These are phyloP conservation scores for Liposcelis brunnea DNA, from an alignment of 2,888 invertebrate species.

Conservation along the genomic window DNA sequence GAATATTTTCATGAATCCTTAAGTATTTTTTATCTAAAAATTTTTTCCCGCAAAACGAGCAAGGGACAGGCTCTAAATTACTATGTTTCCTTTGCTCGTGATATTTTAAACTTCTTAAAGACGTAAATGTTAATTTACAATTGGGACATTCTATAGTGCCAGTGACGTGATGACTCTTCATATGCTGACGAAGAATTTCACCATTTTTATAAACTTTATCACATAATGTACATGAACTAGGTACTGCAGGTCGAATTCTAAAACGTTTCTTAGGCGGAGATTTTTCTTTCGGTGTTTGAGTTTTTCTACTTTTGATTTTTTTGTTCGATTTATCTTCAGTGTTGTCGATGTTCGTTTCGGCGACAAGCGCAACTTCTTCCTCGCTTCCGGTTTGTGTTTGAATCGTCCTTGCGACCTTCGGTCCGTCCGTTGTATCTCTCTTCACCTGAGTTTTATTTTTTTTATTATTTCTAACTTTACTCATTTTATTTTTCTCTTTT, in stretches of 20 bases:
- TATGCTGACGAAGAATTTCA: constrained; percentile 3
- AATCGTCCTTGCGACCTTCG: neutral
- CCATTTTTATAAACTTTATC: constrained; percentile 5
- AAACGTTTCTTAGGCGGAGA: neutral
- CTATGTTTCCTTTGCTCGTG: constrained; percentile 6
- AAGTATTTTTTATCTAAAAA: constrained; percentile 8
- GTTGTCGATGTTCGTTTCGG: too few relatives aligned
- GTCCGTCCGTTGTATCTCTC: neutral
- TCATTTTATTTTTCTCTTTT: neutral
- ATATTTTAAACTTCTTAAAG: constrained; percentile 4
- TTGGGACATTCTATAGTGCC: constrained; percentile 3
- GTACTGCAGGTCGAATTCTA: constrained; percentile 2
- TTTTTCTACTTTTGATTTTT: constrained; percentile 1
- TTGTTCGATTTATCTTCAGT: neutral
- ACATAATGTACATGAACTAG: constrained; percentile 3
- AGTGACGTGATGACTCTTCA: constrained; percentile 1
- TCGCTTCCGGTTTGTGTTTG: constrained; percentile 3
- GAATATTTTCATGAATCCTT: constrained; percentile 6
- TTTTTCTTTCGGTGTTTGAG: neutral
- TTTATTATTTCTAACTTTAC: neutral
- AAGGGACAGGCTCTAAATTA: constrained; percentile 1
- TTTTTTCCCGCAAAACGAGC: constrained; percentile 7
- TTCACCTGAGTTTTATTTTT: neutral
- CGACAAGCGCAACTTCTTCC: neutral
- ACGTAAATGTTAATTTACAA: constrained; percentile 2